Base-by-base conservation (phyloP, 2,113 vertebrate species). In the Dipodomys spectabilis region DNA sequence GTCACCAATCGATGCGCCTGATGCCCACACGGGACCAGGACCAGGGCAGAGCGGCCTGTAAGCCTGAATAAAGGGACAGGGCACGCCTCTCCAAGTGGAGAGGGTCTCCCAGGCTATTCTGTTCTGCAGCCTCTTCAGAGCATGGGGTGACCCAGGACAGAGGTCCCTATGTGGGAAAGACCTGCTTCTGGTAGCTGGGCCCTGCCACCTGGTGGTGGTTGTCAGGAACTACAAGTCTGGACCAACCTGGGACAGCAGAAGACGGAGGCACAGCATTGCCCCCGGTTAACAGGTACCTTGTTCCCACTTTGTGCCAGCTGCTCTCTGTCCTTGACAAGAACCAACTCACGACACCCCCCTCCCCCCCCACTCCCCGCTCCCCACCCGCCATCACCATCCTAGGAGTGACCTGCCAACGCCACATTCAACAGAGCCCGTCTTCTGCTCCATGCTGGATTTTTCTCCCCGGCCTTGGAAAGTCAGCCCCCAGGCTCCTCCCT, bases 161-260 rank as follows among this genome's bases (percentile, higher is more conserved):
- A 72, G 49, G 9, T 44, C 28, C 27, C 53, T 1, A 19, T 13
- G 2, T 2, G 80, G 32, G 0, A 49, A 44, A 74, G 16, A 67
- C 30, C 9, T 10, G 0, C 57, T 64, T 79, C n/a, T 30, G 1
- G 35, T 5, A 44, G 88, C 74, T 60, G 23, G 65, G 71, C 19
- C 20, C 93, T 92, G 95, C 93, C 97, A 88, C 65, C 97, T 96
- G 45, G 90, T 95, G 97, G 96, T 64, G 10, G 0, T 57, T 30
- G 1, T 7, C 0, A 10, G 45, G 90, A 27, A 95, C 53, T 77
- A 53, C 23, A 72, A 9, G n/a, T 16, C 39, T 45, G 45, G 44
- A 72, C 35, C 8, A 60, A 11, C 1, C 6, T 2, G 27, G 30
- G 12, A 71, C 11, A n/a, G 45, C 18, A 49, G 49, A 11, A 74